Base-by-base conservation (phyloP, 92 coral and sea anemone genomes). In the Muricea muricata region DNA sequence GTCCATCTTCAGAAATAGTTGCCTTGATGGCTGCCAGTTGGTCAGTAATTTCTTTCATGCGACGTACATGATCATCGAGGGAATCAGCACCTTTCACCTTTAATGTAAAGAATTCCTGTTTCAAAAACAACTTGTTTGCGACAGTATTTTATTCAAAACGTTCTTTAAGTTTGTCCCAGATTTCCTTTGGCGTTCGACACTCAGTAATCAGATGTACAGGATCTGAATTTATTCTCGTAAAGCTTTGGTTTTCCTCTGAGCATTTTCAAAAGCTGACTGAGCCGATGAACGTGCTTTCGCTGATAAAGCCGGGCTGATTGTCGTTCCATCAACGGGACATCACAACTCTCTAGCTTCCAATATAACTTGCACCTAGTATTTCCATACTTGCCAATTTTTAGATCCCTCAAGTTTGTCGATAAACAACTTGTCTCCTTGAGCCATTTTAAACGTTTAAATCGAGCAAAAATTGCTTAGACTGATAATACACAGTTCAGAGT, bases 21-120 rank as follows among this genome's bases (percentile, higher is more conserved):
- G 76, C 76, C 50, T 70, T 34, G 48, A 70, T 70, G 50, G 50
- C 76, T 70, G 76, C 76, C 29, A 34, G 55, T 70, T 70, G 76
- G 28, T 70, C 50, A 33, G 76, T 33, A 23, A 70, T 33, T 42
- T 70, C 76, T 40, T 70, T 70, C 26, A 70, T 70, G 6, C 50
- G 28, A n/a, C 76, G 76, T 26, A 70, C 20, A 70, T 70, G 76
- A 14, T 37, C 26, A 18, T 70, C 48, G 39, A 70, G 55, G 14
- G 50, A 34, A 8, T 33, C 52, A 34, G 28, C 9, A 8, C 39
- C 76, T 70, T 70, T 70, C 76, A 70, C 39, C 39, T 42, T 70
- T 14, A 70, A 34, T 9, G 76, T 35, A 70, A 70, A 70, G 31
- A 42, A 70, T 18, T 34, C 39, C 76, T 70, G 76, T 54, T 70